Evolutionary conservation across 1,140 invertebrate species (phyloP), one percentile per base, ranked within the genome.

Genomic region (Scaptomyza pallida): DNA sequence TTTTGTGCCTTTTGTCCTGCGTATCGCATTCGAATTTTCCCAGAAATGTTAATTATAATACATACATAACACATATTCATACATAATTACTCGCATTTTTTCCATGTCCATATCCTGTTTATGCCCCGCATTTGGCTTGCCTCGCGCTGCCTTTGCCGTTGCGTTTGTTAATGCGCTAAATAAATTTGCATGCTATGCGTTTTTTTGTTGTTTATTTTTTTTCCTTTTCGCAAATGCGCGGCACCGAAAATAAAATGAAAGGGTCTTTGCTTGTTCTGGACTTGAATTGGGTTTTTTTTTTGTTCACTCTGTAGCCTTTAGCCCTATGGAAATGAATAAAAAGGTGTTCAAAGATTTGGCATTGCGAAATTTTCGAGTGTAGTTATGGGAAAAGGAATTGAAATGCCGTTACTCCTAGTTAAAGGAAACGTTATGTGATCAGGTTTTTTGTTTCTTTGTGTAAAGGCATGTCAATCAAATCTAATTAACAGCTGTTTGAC

Each of bases 41-140:
- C 82, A 86, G 82, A 86, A 86, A 82, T 86, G 82, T 86, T 86
- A 86, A 86, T 86, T 86, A 86, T 86, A 86, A 86, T 88, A 86
- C 81, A 80, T 61, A 80, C 75, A 86, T 65, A 77, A 72, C 69
- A 76, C 64, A 73, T 69, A 62, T 68, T 54, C 81, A 69, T 75
- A 88, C 82, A 86, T 86, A 86, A 78, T 88, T 88, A 86, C 82
- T 88, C 78, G 74, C 78, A 78, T 81, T 77, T 81, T 79, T 71
- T 67, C 64, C 54, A 68, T 65, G 73, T 72, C 64, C 74, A 88
- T 86, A 86, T 86, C 82, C 82, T 86, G 82, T 88, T 86, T 88
- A 82, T 61, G 77, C 55, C 62, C 37, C 33, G 15, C n/a, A n/a
- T n/a, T n/a, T n/a, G n/a, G n/a, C 5, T 40, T 67, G 41, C 55